phyloP scores from a whole-genome alignment of 2,888 invertebrate species.

The Spatulosminthurus flaviceps region DNA sequence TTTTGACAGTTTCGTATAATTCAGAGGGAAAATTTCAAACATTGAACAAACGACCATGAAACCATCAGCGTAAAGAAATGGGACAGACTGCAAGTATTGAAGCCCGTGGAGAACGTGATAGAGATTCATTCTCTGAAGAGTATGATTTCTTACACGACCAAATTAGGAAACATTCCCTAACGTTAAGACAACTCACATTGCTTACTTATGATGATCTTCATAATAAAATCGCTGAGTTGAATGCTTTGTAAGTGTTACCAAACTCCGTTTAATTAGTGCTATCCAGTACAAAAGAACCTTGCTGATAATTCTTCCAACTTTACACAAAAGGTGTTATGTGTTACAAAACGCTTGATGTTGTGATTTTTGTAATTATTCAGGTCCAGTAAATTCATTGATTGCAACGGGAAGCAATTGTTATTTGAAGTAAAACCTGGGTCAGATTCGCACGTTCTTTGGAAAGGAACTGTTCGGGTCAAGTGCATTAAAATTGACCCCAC shows the following conservation, averaged over 20 bases:
- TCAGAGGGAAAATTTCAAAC: no score
- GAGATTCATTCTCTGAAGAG: slow-evolving; percentile 41
- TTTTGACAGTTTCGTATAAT: no score
- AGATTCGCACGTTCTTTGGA: slow-evolving; percentile 74
- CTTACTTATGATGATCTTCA: slow-evolving; percentile 72
- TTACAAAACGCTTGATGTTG: no score
- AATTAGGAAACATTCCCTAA: slow-evolving; percentile 63
- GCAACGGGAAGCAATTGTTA: slow-evolving; percentile 72
- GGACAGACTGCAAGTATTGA: slow-evolving; percentile 53
- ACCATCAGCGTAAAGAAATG: no score
- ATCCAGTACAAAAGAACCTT: no score
- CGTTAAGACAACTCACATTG: slow-evolving; percentile 66
- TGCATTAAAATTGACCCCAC: slow-evolving; percentile 72
- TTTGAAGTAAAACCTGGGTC: slow-evolving; percentile 75
- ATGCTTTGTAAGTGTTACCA: slow-evolving; percentile 71
- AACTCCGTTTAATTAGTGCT: neutral
- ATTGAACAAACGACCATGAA: no score
- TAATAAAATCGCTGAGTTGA: slow-evolving; percentile 71
- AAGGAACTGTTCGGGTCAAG: slow-evolving; percentile 74
- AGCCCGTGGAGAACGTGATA: slow-evolving; percentile 15
- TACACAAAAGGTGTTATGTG: neutral
- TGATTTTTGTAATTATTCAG: no score
- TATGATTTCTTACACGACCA: slow-evolving; percentile 61
- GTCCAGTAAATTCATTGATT: slow-evolving; percentile 72
- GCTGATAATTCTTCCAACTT: no score